A percentile compares a stretch with the other conserved stretches of the same genome.
Conservation (phyloP, 2,113 vertebrate genomes). For the Candoia aspera region DNA sequence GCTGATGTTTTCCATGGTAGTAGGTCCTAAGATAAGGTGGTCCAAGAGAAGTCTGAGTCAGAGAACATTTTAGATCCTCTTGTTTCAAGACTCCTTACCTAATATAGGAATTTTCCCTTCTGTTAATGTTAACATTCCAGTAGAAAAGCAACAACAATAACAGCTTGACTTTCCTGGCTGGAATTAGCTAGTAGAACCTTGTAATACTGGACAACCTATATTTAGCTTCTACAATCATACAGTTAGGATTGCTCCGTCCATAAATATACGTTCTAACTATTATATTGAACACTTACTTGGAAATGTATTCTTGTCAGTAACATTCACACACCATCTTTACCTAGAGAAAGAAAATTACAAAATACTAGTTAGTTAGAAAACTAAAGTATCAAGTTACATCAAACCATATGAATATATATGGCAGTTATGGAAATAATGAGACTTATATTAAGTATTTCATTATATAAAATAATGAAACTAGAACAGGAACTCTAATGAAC, state of each 20-base stretch:
- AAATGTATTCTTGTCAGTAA: conserved; percentile 2
- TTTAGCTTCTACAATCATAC: not conserved
- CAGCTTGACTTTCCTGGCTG: not conserved
- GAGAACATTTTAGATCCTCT: not conserved
- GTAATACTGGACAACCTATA: not conserved
- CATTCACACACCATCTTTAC: not conserved
- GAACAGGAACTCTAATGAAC: not conserved
- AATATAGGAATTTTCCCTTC: not conserved
- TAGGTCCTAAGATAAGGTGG: not conserved
- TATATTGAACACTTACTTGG: conserved; percentile 2
- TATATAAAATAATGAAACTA: not conserved
- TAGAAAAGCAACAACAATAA: not conserved
- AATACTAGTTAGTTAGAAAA: not conserved
- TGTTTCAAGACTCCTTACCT: not conserved
- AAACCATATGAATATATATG: not conserved
- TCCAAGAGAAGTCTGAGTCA: not conserved
- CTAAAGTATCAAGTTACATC: not conserved
- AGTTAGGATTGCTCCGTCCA: not conserved
- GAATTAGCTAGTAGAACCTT: not conserved
- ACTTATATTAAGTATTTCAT: not conserved
- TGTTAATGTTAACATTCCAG: not conserved
- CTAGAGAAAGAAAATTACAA: not conserved
- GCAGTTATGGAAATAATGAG: not conserved
- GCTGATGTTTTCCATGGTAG: not conserved
- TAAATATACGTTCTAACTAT: not conserved